phyloP scores from a whole-genome alignment of 1,140 invertebrate genomes.

The Drosophila rhopaloa region DNA sequence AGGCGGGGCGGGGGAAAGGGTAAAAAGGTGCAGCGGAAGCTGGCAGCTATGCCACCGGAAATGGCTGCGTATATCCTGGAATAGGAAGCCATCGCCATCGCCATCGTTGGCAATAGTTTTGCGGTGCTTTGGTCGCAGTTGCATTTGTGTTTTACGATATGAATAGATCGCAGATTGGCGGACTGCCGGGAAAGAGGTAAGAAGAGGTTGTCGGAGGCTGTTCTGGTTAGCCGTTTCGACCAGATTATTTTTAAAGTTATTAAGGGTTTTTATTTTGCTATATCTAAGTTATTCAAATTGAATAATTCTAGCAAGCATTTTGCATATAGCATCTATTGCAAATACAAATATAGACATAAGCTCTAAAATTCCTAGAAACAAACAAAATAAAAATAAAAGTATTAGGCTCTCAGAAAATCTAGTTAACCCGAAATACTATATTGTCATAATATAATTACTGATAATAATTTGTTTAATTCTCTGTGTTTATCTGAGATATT shows the following conservation, averaged over 20 bases:
- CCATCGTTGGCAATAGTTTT: conserved; percentile 63
- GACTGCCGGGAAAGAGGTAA: conserved; percentile 13
- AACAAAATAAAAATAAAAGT: too few species aligned
- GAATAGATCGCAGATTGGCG: conserved; percentile 63
- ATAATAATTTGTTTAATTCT: background rate
- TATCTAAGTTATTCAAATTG: too few species aligned
- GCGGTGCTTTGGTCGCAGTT: conserved; percentile 69
- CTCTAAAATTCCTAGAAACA: too few species aligned
- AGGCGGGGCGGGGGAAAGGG: conserved; percentile 11
- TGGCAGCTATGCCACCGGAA: conserved; percentile 51
- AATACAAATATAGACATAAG: too few species aligned
- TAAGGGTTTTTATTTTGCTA: too few species aligned
- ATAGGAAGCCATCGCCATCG: conserved; percentile 44
- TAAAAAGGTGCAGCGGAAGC: conserved; percentile 57
- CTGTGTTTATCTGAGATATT: background rate
- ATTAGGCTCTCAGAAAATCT: too few species aligned
- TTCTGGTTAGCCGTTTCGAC: conserved; percentile 7
- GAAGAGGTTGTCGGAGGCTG: background rate
- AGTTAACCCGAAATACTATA: too few species aligned
- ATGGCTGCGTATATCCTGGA: conserved; percentile 66
- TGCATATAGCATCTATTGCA: too few species aligned
- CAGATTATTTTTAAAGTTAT: background rate
- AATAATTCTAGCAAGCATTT: too few species aligned
- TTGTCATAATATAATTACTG: too few species aligned
- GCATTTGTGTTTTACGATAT: conserved; percentile 61